Base-by-base conservation (phyloP, 2,113 vertebrate genomes). In the Cygnus atratus region DNA sequence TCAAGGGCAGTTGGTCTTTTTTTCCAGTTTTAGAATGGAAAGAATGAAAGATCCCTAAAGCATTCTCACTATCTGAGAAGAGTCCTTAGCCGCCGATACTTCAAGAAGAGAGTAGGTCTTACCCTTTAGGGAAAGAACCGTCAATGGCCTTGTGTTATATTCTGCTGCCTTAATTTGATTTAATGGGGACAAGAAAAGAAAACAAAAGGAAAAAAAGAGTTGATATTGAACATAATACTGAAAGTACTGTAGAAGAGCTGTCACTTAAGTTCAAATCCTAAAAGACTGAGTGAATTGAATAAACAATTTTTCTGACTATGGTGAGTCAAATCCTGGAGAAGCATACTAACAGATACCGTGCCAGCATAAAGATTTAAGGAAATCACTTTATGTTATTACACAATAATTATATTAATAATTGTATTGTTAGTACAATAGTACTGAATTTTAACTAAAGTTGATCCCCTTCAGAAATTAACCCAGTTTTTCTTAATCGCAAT, bases 301-400 rank as follows among this genome's bases (percentile, higher is more conserved):
- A 93, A 96, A 96, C 61, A 84, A 46, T 81, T 90, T 65, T 78
- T 79, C 63, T 66, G 37, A 84, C 67, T 74, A 41, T 88, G 62
- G 41, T 46, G 88, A 91, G 70, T 96, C 84, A 95, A 87, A 76
- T 94, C 62, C 70, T 89, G 46, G 28, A 79, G 91, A 93, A 95
- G 78, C 65, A 79, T 24, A 82, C 93, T 93, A 91, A 63, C 31
- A 91, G 66, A 79, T 48, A 72, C 59, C 88, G 84, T 93, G 84
- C 77, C 86, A 91, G 84, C 59, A 85, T 66, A 83, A 92, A 93
- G 55, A 79, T 89, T 84, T 79, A 85, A 92, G 84, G 92, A 84
- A 94, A 93, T 91, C 59, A 52, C 70, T 73, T 28, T 65, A n/a
- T 76, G 26, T 95, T 96, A 63, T 59, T 93, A 57, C 35, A 50